Evolutionary conservation across 2,888 invertebrate species (phyloP).

Genomic region (Morpho helenor): DNA sequence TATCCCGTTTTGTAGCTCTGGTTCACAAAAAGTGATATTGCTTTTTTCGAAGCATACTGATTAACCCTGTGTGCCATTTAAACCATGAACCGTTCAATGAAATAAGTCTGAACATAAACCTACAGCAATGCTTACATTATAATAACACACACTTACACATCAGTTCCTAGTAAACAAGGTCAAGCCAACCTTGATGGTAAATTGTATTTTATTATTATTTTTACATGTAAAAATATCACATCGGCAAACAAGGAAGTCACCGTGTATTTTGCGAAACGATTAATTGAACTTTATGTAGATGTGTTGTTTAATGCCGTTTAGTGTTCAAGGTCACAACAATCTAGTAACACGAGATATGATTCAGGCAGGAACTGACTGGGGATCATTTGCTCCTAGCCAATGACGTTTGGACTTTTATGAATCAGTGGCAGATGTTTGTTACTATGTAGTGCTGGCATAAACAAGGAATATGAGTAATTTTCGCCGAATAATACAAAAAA

Average conservation of each 20-base stretch:
- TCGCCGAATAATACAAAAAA: constrained; percentile 10
- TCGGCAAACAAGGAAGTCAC: constrained; percentile 69
- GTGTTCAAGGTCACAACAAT: constrained; percentile 44
- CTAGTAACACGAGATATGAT: constrained; percentile 25
- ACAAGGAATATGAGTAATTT: constrained; percentile 24
- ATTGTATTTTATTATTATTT: constrained; percentile 62
- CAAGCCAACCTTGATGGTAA: constrained; percentile 59
- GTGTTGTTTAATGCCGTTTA: constrained; percentile 49
- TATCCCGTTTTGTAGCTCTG: too few relatives aligned
- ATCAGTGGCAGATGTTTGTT: constrained; percentile 33
- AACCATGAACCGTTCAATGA: constrained; percentile 12
- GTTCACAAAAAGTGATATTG: background rate
- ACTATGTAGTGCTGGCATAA: constrained; percentile 23
- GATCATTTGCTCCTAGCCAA: constrained; percentile 20
- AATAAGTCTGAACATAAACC: constrained; percentile 28
- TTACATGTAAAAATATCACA: constrained; percentile 61
- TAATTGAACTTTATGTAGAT: constrained; percentile 50
- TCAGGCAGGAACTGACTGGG: constrained; percentile 32
- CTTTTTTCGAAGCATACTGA: background rate
- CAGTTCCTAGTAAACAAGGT: constrained; percentile 70
- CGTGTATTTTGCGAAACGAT: constrained; percentile 46
- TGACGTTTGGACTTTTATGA: constrained; percentile 28
- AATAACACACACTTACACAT: constrained; percentile 54
- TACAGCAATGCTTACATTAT: constrained; percentile 36
- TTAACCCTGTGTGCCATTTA: constrained; percentile 13